phyloP scores from a whole-genome alignment of 2,113 vertebrate genomes.

The Oenanthe oenanthe region DNA sequence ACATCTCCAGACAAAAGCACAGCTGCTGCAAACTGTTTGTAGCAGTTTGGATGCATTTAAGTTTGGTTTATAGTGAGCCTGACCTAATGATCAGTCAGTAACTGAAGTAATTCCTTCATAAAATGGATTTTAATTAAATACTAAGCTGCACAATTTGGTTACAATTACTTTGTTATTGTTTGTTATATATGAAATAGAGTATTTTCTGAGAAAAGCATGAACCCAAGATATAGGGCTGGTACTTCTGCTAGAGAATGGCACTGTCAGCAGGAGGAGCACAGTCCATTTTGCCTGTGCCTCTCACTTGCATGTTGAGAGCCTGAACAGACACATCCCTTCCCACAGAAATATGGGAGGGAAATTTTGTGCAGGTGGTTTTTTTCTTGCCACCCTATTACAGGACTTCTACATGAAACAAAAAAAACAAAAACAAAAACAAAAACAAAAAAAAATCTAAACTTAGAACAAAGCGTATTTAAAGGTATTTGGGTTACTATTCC shows the following conservation, averaged over 20 bases:
- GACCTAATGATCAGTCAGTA: neutral
- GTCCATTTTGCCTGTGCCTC: neutral
- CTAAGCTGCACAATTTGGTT: neutral
- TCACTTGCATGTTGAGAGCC: rapidly evolving
- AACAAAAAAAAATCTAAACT: neutral
- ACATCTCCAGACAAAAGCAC: neutral
- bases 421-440: no score
- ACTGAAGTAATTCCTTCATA: neutral
- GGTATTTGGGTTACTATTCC: neutral
- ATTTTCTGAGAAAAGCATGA: neutral
- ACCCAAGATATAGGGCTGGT: rapidly evolving
- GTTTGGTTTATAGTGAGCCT: neutral
- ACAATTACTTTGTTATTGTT: neutral
- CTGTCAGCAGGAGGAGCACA: neutral
- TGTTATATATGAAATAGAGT: neutral
- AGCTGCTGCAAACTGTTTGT: neutral
- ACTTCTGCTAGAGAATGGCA: neutral
- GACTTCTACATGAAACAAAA: neutral
- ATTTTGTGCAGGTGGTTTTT: neutral
- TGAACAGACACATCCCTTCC: neutral
- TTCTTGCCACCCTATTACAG: neutral
- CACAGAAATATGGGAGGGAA: neutral
- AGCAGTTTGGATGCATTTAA: neutral
- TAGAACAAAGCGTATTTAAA: neutral
- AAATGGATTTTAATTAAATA: neutral